These are phyloP conservation scores for Drosophila helvetica DNA, from an alignment of 2,888 invertebrate species.

Conservation along the genomic window DNA sequence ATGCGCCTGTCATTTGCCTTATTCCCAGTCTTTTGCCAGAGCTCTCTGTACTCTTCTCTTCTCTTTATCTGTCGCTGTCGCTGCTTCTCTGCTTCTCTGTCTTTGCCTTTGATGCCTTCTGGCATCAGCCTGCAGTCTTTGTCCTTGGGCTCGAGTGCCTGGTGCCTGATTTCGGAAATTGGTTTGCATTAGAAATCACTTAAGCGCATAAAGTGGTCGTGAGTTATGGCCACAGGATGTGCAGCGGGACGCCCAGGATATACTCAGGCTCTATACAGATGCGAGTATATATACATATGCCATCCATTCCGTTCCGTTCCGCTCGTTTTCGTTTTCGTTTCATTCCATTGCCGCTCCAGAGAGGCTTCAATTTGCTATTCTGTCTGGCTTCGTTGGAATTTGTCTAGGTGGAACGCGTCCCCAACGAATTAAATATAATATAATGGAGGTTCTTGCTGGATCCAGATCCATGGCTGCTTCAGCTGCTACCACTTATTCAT, in stretches of 20 bases:
- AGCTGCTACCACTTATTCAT: background rate
- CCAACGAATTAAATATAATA: conserved; percentile 71
- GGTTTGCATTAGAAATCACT: conserved; percentile 80
- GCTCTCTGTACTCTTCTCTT: conserved; percentile 1
- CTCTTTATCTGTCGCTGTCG: background rate
- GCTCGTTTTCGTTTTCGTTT: background rate
- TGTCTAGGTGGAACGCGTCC: conserved; percentile 3
- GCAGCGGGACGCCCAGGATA: conserved; percentile 51
- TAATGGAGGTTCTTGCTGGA: conserved; percentile 28
- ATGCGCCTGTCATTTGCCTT: conserved; percentile 72
- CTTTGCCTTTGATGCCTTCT: conserved; percentile 53
- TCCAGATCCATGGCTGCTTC: background rate
- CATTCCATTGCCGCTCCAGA: too few relatives aligned
- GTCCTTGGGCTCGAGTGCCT: conserved; percentile 73
- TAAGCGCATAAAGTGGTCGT: conserved; percentile 78
- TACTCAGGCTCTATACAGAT: background rate
- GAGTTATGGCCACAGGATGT: conserved; percentile 79
- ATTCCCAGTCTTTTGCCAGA: conserved; percentile 24
- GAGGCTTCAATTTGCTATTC: conserved; percentile 8
- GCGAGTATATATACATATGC: background rate
- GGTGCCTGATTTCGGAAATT: conserved; percentile 79
- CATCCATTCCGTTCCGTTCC: conserved; percentile 2
- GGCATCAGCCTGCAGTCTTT: conserved; percentile 56
- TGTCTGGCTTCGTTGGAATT: background rate
- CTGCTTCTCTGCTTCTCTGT: conserved; percentile 1